A percentile compares a stretch with the other conserved stretches of the same genome.
Evolutionary conservation across 2,797 vertebrate genomes (phyloP).

Genomic region (Anabas testudineus): DNA sequence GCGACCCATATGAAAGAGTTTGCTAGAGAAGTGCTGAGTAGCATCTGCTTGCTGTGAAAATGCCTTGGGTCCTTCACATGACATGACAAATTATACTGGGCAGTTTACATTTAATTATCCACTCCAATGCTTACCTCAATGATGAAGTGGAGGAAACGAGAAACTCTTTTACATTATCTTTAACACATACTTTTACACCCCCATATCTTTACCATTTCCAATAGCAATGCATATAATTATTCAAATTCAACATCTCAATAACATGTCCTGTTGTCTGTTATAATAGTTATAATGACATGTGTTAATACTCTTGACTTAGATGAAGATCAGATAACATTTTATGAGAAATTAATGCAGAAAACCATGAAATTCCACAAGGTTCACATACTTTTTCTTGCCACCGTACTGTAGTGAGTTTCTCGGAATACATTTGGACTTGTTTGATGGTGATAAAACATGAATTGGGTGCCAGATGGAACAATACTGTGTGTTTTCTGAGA

Average conservation of each 20-base stretch:
- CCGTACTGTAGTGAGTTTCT: not conserved
- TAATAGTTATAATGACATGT: no score
- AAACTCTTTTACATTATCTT: slow-evolving; percentile 47
- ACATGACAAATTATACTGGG: slow-evolving; percentile 86
- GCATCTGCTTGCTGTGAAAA: slow-evolving; percentile 84
- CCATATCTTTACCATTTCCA: slow-evolving; percentile 22
- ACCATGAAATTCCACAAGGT: no score
- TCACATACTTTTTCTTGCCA: no score
- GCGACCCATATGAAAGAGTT: slow-evolving; percentile 84
- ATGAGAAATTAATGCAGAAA: no score
- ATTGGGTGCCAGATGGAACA: slow-evolving; percentile 50
- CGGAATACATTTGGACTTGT: slow-evolving; percentile 26
- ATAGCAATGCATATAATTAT: slow-evolving; percentile 23
- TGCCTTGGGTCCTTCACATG: slow-evolving; percentile 83
- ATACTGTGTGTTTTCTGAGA: slow-evolving; percentile 44
- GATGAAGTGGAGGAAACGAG: slow-evolving; percentile 56
- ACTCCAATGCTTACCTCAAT: slow-evolving; percentile 75
- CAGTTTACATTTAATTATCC: slow-evolving; percentile 88
- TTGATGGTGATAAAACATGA: slow-evolving; percentile 49
- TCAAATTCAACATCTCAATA: slow-evolving; percentile 5
- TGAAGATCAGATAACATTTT: no score
- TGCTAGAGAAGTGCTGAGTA: slow-evolving; percentile 82
- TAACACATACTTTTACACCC: slow-evolving; percentile 17
- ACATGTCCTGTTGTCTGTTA: not conserved
- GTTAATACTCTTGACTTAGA: no score